phyloP scores from a whole-genome alignment of 2,113 vertebrate species.

The Gallinago jamesoni region DNA sequence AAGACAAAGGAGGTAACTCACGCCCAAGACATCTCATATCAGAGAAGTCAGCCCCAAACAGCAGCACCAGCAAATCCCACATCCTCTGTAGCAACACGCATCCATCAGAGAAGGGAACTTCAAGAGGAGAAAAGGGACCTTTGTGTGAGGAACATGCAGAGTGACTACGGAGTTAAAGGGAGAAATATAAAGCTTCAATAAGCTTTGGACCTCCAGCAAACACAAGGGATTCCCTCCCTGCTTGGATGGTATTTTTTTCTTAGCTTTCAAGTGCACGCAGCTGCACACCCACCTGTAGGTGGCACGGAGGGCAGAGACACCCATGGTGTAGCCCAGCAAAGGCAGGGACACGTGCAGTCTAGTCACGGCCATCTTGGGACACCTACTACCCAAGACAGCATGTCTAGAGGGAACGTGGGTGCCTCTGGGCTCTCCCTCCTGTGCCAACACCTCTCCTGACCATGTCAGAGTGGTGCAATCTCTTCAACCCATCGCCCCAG shows the following conservation, averaged over 20 bases:
- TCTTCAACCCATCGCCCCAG: neutral
- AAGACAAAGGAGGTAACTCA: neutral
- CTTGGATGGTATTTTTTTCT: neutral
- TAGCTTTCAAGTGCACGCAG: neutral
- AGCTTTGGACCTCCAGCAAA: neutral
- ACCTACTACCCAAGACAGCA: neutral
- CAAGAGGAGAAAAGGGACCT: neutral
- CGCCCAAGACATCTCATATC: too few relatives aligned
- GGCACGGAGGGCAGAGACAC: neutral
- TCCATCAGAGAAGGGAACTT: neutral
- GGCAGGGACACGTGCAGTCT: neutral
- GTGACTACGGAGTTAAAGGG: neutral
- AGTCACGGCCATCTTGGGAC: neutral
- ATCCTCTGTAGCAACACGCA: neutral
- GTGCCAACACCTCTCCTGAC: neutral
- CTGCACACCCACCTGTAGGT: neutral
- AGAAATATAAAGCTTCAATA: neutral
- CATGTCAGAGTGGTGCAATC: neutral
- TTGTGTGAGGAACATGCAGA: neutral
- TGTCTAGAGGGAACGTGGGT: rapidly evolving
- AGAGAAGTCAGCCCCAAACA: neutral
- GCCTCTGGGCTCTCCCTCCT: neutral
- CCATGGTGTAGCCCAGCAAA: neutral
- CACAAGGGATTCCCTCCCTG: neutral
- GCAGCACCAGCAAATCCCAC: slow-evolving; percentile 43